phyloP scores from a whole-genome alignment of 2,888 invertebrate species.

The Pardosa pseudoannulata region DNA sequence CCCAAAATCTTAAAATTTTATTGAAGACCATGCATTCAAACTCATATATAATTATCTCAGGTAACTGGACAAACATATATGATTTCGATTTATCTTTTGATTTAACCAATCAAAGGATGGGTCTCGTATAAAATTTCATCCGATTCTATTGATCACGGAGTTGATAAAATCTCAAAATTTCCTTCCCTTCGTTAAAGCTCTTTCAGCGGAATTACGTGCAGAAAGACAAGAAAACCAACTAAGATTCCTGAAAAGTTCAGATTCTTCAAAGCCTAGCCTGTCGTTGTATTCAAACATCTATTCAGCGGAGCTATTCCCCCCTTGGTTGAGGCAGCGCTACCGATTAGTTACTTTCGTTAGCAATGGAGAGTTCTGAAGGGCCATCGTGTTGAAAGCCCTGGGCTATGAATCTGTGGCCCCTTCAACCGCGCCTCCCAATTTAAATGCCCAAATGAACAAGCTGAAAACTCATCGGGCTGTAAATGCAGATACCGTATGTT shows the following conservation, averaged over 20 bases:
- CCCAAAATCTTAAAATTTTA: too few species aligned
- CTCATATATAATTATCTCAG: background rate
- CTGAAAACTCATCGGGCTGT: constrained; percentile 21
- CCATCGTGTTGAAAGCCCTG: constrained; percentile 26
- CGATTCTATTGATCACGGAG: background rate
- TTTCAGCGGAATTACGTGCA: background rate
- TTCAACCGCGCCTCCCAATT: constrained; percentile 30
- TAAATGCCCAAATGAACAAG: constrained; percentile 16
- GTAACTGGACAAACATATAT: constrained; percentile 9
- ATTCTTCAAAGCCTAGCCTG: background rate
- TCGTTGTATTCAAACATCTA: background rate
- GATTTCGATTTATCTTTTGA: background rate
- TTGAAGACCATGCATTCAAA: too few species aligned
- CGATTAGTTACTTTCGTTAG: constrained; percentile 54
- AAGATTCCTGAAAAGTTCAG: background rate
- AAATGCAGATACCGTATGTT: constrained; percentile 27
- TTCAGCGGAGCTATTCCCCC: background rate
- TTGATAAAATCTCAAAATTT: too few species aligned
- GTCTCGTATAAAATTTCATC: background rate
- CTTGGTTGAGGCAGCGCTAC: background rate
- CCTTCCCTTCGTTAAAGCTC: too few species aligned
- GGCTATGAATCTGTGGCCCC: constrained; percentile 28
- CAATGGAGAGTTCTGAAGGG: constrained; percentile 25
- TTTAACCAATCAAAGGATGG: background rate
- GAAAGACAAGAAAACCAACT: background rate